Base-by-base conservation (phyloP, 2,888 invertebrate species). In the Stenichneumon culpator region DNA sequence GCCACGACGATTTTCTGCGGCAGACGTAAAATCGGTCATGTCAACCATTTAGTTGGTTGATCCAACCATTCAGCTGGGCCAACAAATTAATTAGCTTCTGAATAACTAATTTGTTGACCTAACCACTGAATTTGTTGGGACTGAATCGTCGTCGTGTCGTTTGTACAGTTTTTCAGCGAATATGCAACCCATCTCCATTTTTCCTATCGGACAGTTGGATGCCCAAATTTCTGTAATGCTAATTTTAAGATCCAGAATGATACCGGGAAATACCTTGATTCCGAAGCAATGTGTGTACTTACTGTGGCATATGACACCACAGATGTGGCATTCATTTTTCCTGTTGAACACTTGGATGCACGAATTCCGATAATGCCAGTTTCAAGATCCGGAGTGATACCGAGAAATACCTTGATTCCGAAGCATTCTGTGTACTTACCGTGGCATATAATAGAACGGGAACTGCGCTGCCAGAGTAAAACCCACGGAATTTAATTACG, bases 401-500 rank as follows among this genome's bases (percentile, higher is more conserved):
- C 65, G 63, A 32, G 36, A 81, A 79, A 79, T 81, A 79, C 47
- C 78, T 69, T 57, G 82, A 70, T 82, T 79, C 69, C 39, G 22
- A 39, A 84, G 78, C 63, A 63, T n/a, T 32, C 32, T 28, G 28
- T 63, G n/a, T 63, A 63, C 32, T 63, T 32, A 32, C 14, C n/a
- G 63, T 63, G 7, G 65, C 65, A 39, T 19, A 19, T 69, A 79
- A 79, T 74, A 79, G 69, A 68, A 9, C 16, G 65, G n/a, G 47
- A 77, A 82, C 44, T 87, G 87, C 88, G 86, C 3, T 44, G 44
- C 44, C 44, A 89, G 88, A 52, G 69, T 60, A 83, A 86, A 77
- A 77, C 80, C 72, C 77, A 67, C 86, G 84, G 83, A 89, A 90
- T 90, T 90, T 91, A 90, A 85, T 85, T 85, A 82, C 82, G 79